Evolutionary conservation across 2,113 vertebrate genomes (phyloP), one percentile per base, ranked within the genome.

Genomic region (Dicentrarchus labrax): DNA sequence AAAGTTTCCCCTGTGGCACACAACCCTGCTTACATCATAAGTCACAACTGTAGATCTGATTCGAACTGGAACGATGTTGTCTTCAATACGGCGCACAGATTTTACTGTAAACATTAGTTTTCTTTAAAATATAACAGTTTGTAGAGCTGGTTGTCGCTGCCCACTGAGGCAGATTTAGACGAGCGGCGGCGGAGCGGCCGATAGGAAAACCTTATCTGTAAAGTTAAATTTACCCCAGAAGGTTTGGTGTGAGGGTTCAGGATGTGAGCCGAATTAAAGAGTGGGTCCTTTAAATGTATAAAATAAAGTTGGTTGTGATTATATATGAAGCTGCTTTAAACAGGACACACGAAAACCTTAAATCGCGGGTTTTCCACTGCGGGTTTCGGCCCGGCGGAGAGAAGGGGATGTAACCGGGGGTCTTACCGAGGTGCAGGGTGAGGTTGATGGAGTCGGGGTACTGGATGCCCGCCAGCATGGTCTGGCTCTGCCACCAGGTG

Each of bases 401-500:
- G 36, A 2, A 7, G 17, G 7, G 36, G 39, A 1, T 47, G 56
- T 51, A 6, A 0, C 0, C 1, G 30, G 22, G 50, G 45, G 0
- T 72, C 97, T 97, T 95, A 98, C 98, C 98, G 70, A 99, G 96
- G 91, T 98, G 98, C 87, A 99, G 95, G 48, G 98, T 99, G 91
- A 99, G 96, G 95, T 99, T 99, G 95, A 99, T 98, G 90, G 97
- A 88, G 94, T 82, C 90, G 72, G 98, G 98, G 95, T 98, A 97
- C 96, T 99, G 98, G 94, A 99, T 95, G 59, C 98, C 98, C 2
- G 98, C 96, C 93, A 99, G 94, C 98, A 99, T 99, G 90, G 97
- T 99, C 94, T 97, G 97, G 93, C 98, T 99, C 91, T 99, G 98
- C 98, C 98, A 99, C 98, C 98, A 99, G 95, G 98, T 99, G 93